Conservation (phyloP, 2,797 vertebrate genomes). For the Melanotaenia boesemani region DNA sequence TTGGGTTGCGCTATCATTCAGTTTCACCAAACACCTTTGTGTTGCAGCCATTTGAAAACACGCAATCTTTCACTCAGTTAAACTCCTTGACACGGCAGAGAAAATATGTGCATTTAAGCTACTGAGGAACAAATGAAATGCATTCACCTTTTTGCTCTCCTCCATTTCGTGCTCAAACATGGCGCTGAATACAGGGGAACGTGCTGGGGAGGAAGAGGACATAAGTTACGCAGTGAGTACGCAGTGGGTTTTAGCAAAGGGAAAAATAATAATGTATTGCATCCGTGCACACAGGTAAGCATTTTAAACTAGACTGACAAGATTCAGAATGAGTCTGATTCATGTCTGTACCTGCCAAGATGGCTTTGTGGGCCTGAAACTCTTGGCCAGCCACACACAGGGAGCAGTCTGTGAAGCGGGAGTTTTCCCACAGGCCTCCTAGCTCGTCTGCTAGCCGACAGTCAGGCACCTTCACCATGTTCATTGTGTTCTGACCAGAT, state of each 20-base stretch:
- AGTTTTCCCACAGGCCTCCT: constrained; percentile 97
- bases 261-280: background rate
- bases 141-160: constrained; percentile 95
- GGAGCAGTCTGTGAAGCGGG: constrained; percentile 97
- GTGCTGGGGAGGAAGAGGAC: constrained; percentile 79
- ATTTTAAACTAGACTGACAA: constrained; percentile 1
- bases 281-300: background rate
- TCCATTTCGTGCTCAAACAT: constrained; percentile 99
- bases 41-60: constrained; percentile 52
- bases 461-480: constrained; percentile 99
- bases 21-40: constrained; percentile 54
- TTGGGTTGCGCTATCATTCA: constrained; percentile 61
- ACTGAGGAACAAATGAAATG: constrained; percentile 50
- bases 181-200: constrained; percentile 98
- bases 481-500: constrained; percentile 99
- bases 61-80: constrained; percentile 60
- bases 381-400: constrained; percentile 97
- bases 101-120: constrained; percentile 21
- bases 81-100: constrained; percentile 37
- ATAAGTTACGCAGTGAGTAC: background rate
- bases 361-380: constrained; percentile 98
- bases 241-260: background rate
- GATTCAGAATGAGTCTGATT: background rate
- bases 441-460: constrained; percentile 96
- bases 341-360: constrained; percentile 90